Evolutionary conservation across 1,140 invertebrate species (phyloP), one percentile per base, ranked within the genome.

Genomic region (Wasmannia auropunctata): DNA sequence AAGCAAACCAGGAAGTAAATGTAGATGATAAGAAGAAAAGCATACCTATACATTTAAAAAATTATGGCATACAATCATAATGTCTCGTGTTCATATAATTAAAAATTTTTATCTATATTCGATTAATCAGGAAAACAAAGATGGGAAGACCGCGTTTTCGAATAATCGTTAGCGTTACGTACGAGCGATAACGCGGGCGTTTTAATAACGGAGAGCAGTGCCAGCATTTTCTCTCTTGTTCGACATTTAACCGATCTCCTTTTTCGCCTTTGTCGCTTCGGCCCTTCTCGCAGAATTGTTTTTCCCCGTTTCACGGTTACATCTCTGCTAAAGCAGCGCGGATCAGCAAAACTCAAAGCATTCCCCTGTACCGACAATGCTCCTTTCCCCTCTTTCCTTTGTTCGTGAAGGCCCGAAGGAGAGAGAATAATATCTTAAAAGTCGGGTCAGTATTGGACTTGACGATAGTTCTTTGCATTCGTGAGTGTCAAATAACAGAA

Each of bases 291-390:
- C 43, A 16, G 25, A 77, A 75, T 77, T 77, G 56, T 85, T 85
- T 85, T 62, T 77, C 43, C 25, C 14, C 49, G 46, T 81, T 69
- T 80, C 46, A 54, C 37, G 37, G 51, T 60, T 83, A 83, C 79
- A 60, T 72, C 37, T 19, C 19, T 3, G 25, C 51, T 74, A 25
- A 58, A 83, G 31, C 63, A 56, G 25, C 16, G 54, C 28, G 65
- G 67, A 83, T 83, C 79, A 60, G 67, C 67, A 46, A 56, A 83
- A 74, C 79, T 83, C 79, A 83, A 83, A 83, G 79, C 51, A 11
- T 46, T 58, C 51, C 16, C 22, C 28, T 81, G 34, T 25, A 83
- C 40, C 40, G 37, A 31, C 65, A 70, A 70, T 58, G 37, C 28
- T 14, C 25, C 37, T 22, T 22, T 25, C 25, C 11, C 10, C n/a